These are phyloP conservation scores for Volucella zonaria DNA, from an alignment of 2,888 invertebrate species.

Conservation along the genomic window DNA sequence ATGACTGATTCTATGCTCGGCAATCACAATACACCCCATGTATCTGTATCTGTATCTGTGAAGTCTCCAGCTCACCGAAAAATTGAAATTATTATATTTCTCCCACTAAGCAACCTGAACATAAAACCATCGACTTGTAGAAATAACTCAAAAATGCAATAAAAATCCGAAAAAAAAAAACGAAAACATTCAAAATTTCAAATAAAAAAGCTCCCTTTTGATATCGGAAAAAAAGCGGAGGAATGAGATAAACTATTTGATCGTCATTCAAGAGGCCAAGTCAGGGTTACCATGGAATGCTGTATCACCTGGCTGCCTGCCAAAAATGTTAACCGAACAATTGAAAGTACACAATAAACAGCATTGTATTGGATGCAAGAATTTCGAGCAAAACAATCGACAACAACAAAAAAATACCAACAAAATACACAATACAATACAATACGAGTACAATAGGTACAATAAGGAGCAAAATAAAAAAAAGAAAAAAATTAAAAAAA, in stretches of 20 bases:
- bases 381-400: constrained; percentile 57
- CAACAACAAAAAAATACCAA: constrained; percentile 3
- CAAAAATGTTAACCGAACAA: constrained; percentile 72
- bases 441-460: too few relatives aligned
- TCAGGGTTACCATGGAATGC: constrained; percentile 72
- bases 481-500: constrained; percentile 2
- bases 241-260: constrained; percentile 71
- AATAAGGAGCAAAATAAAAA: constrained; percentile 41
- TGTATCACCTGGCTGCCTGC: constrained; percentile 70
- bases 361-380: constrained; percentile 69
- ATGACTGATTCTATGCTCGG: constrained; percentile 17
- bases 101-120: constrained; percentile 38
- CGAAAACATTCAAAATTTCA: constrained; percentile 47
- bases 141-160: constrained; percentile 49
- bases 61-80: not conserved
- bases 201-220: not conserved
- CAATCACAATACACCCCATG: constrained; percentile 9
- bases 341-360: constrained; percentile 72
- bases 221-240: constrained; percentile 12
- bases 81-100: not conserved
- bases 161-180: constrained; percentile 8
- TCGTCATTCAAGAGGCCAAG: constrained; percentile 73
- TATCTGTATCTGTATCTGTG: not conserved
- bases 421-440: too few relatives aligned
- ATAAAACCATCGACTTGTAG: constrained; percentile 41